These are phyloP conservation scores for Atlantisia rogersi DNA, from an alignment of 2,113 vertebrate species.

Conservation along the genomic window DNA sequence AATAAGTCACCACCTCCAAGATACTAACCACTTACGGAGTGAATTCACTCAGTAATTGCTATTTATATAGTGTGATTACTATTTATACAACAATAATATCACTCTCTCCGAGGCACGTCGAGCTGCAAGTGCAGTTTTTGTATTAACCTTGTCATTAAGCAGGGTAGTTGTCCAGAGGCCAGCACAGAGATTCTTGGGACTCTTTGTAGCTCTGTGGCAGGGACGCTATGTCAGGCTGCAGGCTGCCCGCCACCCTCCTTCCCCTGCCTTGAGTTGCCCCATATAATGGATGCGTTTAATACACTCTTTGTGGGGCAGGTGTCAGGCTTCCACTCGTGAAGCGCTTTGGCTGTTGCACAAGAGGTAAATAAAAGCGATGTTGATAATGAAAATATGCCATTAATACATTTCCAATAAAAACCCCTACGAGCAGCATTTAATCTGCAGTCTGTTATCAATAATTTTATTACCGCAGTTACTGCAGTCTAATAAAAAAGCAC, in stretches of 20 bases:
- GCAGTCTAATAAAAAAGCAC: slow-evolving; percentile 61
- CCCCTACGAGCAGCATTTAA: slow-evolving; percentile 3
- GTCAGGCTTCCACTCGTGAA: neutral
- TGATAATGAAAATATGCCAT: slow-evolving; percentile 53
- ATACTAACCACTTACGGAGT: neutral
- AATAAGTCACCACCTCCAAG: neutral
- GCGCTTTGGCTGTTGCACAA: neutral
- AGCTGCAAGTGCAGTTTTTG: neutral
- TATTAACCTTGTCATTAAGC: neutral
- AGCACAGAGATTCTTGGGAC: neutral
- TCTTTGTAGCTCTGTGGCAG: neutral
- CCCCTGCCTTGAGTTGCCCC: neutral
- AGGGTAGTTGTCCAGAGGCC: neutral
- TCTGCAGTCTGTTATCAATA: slow-evolving; percentile 65
- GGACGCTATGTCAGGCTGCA: fast-evolving
- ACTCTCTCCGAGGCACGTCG: neutral
- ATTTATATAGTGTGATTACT: neutral
- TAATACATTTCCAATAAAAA: slow-evolving; percentile 43
- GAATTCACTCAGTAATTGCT: neutral
- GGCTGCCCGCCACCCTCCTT: neutral
- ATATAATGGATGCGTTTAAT: neutral
- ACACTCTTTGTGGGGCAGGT: neutral
- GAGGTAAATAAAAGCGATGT: slow-evolving; percentile 6
- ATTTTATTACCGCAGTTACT: slow-evolving; percentile 57
- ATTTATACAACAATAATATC: slow-evolving; percentile 8